Conservation (phyloP, 1,140 invertebrate genomes). For the Zaprionus nigranus region DNA sequence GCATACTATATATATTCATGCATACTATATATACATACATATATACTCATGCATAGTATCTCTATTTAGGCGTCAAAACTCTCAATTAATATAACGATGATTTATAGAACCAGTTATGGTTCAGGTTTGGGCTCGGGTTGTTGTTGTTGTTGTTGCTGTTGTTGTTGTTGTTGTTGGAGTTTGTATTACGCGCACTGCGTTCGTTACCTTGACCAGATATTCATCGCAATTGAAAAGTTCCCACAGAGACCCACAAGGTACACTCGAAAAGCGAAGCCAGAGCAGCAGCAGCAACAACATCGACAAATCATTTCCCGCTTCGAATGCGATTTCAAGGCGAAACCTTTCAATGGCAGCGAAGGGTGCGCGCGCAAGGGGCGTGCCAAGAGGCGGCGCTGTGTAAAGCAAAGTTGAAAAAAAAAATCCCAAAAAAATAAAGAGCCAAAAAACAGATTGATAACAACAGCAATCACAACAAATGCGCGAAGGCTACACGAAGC, state of each 20-base stretch:
- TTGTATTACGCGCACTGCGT: constrained; percentile 32
- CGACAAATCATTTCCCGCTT: constrained; percentile 64
- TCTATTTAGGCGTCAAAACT: constrained; percentile 26
- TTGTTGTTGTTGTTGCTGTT: not conserved
- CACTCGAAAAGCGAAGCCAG: constrained; percentile 13
- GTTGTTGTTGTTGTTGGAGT: constrained; percentile 22
- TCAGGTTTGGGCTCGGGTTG: not conserved
- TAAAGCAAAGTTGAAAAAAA: constrained; percentile 17
- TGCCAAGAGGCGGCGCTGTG: constrained; percentile 12
- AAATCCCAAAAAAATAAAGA: constrained; percentile 2
- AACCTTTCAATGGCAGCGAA: constrained; percentile 44
- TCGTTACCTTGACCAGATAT: constrained; percentile 49
- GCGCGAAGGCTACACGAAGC: constrained; percentile 34
- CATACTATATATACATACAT: not conserved
- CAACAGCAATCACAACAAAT: constrained; percentile 32
- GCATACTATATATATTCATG: constrained; percentile 12
- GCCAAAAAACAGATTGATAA: constrained; percentile 15
- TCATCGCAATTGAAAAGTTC: constrained; percentile 58
- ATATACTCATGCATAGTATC: not conserved
- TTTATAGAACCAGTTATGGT: constrained; percentile 50
- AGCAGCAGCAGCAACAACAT: constrained; percentile 12
- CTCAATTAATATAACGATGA: constrained; percentile 52
- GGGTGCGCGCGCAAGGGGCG: constrained; percentile 30
- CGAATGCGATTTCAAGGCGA: constrained; percentile 53
- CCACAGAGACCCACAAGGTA: constrained; percentile 50